Conservation (phyloP, 2,797 vertebrate species). For the Percopsis omiscomaycus region DNA sequence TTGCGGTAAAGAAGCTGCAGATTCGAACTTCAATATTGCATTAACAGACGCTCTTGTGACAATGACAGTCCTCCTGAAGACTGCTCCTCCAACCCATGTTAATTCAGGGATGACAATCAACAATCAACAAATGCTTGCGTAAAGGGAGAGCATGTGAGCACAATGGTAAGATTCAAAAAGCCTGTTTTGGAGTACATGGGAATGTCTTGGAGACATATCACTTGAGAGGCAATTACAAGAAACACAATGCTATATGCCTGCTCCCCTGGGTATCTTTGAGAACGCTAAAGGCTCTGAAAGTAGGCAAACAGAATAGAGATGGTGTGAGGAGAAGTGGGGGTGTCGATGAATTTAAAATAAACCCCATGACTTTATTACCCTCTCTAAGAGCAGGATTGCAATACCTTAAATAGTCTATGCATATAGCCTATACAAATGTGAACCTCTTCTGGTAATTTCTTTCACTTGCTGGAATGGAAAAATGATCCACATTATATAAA, state of each 20-base stretch:
- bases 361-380: slow-evolving; percentile 37
- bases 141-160: slow-evolving; percentile 37
- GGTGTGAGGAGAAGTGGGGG: slow-evolving; percentile 15
- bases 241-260: slow-evolving; percentile 45
- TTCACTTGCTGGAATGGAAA: too few species aligned
- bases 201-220: slow-evolving; percentile 55
- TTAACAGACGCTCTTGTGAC: slow-evolving; percentile 18
- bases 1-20: too few species aligned
- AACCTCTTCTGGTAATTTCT: too few species aligned
- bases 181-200: slow-evolving; percentile 39
- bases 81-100: slow-evolving; percentile 18
- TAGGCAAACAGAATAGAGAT: slow-evolving; percentile 21
- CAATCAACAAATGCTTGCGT: slow-evolving; percentile 34
- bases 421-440: neutral
- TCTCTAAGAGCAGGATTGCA: slow-evolving; percentile 33
- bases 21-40: too few species aligned
- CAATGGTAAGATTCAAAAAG: slow-evolving; percentile 54
- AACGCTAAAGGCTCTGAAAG: slow-evolving; percentile 35
- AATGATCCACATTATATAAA: too few species aligned
- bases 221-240: slow-evolving; percentile 69
- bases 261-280: slow-evolving; percentile 56
- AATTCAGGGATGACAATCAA: slow-evolving; percentile 34
- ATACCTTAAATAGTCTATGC: neutral
- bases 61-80: slow-evolving; percentile 9
- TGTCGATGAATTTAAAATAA: slow-evolving; percentile 48